phyloP scores from a whole-genome alignment of 1,140 invertebrate genomes.

The Papilio polyxenes region DNA sequence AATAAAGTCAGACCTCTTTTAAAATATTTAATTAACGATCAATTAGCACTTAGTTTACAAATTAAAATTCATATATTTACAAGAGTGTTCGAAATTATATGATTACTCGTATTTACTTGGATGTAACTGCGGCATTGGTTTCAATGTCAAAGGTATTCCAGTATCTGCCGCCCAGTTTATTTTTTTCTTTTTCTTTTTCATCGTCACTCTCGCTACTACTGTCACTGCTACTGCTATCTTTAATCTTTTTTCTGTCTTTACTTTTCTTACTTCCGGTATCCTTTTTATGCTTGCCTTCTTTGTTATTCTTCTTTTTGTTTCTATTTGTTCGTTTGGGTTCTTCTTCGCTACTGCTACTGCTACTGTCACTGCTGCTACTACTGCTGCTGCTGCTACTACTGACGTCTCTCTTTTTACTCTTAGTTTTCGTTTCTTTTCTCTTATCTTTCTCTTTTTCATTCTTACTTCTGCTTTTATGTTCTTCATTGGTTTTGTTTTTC shows the following conservation, averaged over 20 bases:
- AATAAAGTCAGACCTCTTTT: neutral
- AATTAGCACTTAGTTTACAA: neutral
- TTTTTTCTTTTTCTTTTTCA: conserved; percentile 28
- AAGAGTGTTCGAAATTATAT: neutral
- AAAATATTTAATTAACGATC: conserved; percentile 8
- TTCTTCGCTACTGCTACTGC: conserved; percentile 17
- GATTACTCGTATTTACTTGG: conserved; percentile 32
- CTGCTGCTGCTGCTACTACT: conserved; percentile 20
- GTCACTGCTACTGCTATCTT: conserved; percentile 30
- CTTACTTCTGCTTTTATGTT: conserved; percentile 34
- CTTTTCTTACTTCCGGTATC: conserved; percentile 33
- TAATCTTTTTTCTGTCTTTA: conserved; percentile 37
- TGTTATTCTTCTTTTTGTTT: conserved; percentile 14
- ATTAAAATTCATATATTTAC: conserved; percentile 27
- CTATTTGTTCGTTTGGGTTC: neutral
- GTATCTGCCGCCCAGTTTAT: conserved; percentile 48
- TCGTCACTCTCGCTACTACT: conserved; percentile 28
- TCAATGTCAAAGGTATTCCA: conserved; percentile 57
- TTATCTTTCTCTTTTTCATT: conserved; percentile 35
- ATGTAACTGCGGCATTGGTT: conserved; percentile 34
- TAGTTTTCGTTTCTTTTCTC: conserved; percentile 23
- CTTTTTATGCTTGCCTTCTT: neutral
- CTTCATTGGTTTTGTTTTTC: conserved; percentile 32
- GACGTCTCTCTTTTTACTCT: conserved; percentile 24
- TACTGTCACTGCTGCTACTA: neutral